Evolutionary conservation across 1,140 invertebrate species (phyloP), one percentile per base, ranked within the genome.

Genomic region (Holotrichia oblita): DNA sequence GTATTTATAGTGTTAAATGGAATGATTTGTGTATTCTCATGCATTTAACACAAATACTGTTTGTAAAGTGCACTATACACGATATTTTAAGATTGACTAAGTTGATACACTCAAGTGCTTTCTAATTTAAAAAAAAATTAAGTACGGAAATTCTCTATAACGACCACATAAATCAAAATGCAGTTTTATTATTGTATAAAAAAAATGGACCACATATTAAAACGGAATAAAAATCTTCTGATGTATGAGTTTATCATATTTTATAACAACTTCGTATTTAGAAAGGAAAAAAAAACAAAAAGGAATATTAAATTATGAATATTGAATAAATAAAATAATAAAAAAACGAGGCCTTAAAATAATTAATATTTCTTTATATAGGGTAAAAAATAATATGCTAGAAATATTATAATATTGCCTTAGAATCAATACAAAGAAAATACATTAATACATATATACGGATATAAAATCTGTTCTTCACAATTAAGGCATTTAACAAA

Each of bases 341-440:
- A 27, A 69, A 55, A 48, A 55, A 55, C 48, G 61, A 69, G 61
- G 61, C 61, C 61, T 69, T 69, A 69, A 69, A 69, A 27, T 64
- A 69, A 12, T 64, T 10, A 64, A 64, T 64, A 64, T 69, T 69
- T 69, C 61, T 27, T 24, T 69, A 69, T 69, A 34, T 69, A 27
- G 8, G 20, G 22, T 22, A 27, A 24, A 64, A 20, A 20, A 64
- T 9, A 20, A 64, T 8, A 17, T 10, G 61, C 61, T 64, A 64
- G 61, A 64, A 69, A 69, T 22, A 69, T 27, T 69, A 69, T 22
- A 69, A 22, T 69, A 69, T 17, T 69, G 61, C 61, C 61, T 69
- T 69, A 69, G 61, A 69, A 69, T 22, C 61, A 69, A 69, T 27
- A 69, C 61, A 69, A 69, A 69, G 9, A 69, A 69, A 2, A 69